phyloP scores from a whole-genome alignment of 2,797 vertebrate species.

The Betta splendens region DNA sequence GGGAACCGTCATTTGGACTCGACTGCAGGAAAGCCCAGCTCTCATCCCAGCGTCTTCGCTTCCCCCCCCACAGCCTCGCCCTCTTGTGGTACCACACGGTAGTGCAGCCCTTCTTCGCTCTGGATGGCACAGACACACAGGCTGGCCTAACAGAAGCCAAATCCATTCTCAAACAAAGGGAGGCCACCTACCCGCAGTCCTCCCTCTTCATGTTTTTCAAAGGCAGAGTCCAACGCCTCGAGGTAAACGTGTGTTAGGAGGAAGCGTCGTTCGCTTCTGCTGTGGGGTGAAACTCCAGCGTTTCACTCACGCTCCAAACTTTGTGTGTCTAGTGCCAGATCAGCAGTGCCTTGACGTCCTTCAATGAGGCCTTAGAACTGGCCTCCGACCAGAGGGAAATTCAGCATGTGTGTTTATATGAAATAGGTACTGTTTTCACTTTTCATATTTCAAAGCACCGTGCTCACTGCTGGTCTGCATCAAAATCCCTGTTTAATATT shows the following conservation, averaged over 20 bases:
- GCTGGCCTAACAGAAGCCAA: conserved; percentile 92
- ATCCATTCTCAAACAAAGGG: conserved; percentile 92
- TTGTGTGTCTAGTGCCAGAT: conserved; percentile 89
- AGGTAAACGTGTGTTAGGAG: conserved; percentile 78
- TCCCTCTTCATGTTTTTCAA: conserved; percentile 99
- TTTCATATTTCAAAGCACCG: conserved; percentile 6
- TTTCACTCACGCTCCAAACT: conserved; percentile 26
- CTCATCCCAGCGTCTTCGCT: conserved; percentile 7
- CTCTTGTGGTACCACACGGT: conserved; percentile 99
- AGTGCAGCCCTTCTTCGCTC: conserved; percentile 96
- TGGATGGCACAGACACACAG: conserved; percentile 92
- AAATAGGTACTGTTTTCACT: conserved; percentile 87
- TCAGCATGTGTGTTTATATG: conserved; percentile 97
- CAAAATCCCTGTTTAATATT: conserved; percentile 21
- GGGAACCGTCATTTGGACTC: neutral
- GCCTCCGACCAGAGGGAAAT: conserved; percentile 97
- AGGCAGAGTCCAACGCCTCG: conserved; percentile 96
- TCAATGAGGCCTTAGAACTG: conserved; percentile 92
- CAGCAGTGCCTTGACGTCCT: conserved; percentile 95
- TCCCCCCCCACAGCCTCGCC: conserved; percentile 82
- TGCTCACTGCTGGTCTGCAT: neutral
- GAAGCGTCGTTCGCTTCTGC: neutral
- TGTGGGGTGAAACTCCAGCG: neutral
- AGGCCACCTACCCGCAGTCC: conserved; percentile 94
- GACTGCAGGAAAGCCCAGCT: neutral